These are phyloP conservation scores for Cygnus buccinator DNA, from an alignment of 2,113 vertebrate genomes.

Conservation along the genomic window DNA sequence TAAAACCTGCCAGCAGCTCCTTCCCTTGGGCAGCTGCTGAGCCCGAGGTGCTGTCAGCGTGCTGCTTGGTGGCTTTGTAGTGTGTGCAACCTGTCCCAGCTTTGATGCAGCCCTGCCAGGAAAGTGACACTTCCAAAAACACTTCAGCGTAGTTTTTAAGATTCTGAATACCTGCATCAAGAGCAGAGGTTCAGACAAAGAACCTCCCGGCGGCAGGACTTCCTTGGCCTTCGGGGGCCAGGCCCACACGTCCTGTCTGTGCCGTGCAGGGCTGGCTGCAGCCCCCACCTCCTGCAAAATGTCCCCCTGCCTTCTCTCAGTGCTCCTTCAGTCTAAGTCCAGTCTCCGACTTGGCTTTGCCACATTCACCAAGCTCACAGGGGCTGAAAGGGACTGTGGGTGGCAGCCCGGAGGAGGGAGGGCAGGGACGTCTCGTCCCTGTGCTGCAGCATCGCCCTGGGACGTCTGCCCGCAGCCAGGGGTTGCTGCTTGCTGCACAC, in stretches of 20 bases:
- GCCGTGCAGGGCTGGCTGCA: rapidly evolving
- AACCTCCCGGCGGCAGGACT: background rate
- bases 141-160: background rate
- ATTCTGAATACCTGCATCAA: background rate
- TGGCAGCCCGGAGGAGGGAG: slow-evolving; percentile 4
- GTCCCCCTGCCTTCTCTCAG: background rate
- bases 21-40: background rate
- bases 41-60: background rate
- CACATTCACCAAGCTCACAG: background rate
- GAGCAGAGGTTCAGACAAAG: background rate
- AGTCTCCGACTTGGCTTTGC: background rate
- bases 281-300: background rate
- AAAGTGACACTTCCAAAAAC: background rate
- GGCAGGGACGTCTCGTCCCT: background rate
- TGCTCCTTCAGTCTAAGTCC: background rate
- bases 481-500: background rate
- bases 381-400: background rate
- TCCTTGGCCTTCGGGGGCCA: background rate
- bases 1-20: slow-evolving; percentile 21
- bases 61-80: background rate
- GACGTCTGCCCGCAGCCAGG: background rate
- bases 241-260: background rate
- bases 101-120: background rate
- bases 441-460: rapidly evolving
- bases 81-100: background rate